A percentile compares a stretch with the other conserved stretches of the same genome.
phyloP scores from a whole-genome alignment of 2,888 invertebrate genomes.

The Cinara cedri region DNA sequence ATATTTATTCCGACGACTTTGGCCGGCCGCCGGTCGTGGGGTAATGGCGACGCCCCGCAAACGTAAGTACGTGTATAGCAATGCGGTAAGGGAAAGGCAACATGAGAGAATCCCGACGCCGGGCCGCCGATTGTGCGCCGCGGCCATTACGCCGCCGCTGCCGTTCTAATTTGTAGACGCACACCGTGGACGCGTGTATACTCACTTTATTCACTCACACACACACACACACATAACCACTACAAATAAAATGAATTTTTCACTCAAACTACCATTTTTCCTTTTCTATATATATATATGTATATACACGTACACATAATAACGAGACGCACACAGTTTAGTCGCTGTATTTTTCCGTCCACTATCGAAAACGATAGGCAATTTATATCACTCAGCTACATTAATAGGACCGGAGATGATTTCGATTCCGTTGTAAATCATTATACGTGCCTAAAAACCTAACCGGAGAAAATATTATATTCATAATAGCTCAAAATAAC shows the following conservation, averaged over 20 bases:
- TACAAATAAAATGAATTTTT: slow-evolving; percentile 19
- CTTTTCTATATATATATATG: too few relatives aligned
- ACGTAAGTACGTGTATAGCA: background rate
- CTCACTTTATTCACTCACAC: background rate
- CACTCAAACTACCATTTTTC: slow-evolving; percentile 12
- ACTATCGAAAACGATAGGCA: too few relatives aligned
- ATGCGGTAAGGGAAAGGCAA: background rate
- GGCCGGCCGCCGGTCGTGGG: slow-evolving; percentile 10
- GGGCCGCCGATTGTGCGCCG: slow-evolving; percentile 29
- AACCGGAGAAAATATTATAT: too few relatives aligned
- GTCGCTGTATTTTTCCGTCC: too few relatives aligned
- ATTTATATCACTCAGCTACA: too few relatives aligned
- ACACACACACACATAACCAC: background rate
- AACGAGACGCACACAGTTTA: too few relatives aligned
- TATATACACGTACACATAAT: too few relatives aligned
- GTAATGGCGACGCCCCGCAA: background rate
- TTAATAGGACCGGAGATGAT: too few relatives aligned
- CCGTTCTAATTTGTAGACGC: slow-evolving; percentile 44
- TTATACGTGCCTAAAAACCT: too few relatives aligned
- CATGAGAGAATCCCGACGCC: slow-evolving; percentile 38
- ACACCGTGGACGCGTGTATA: slow-evolving; percentile 1
- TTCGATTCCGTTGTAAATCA: too few relatives aligned
- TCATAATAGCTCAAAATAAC: too few relatives aligned
- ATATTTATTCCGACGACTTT: slow-evolving; percentile 42
- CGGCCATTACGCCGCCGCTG: slow-evolving; percentile 24